Evolutionary conservation across 2,888 invertebrate species (phyloP).

Genomic region (Agrotis exclamationis): DNA sequence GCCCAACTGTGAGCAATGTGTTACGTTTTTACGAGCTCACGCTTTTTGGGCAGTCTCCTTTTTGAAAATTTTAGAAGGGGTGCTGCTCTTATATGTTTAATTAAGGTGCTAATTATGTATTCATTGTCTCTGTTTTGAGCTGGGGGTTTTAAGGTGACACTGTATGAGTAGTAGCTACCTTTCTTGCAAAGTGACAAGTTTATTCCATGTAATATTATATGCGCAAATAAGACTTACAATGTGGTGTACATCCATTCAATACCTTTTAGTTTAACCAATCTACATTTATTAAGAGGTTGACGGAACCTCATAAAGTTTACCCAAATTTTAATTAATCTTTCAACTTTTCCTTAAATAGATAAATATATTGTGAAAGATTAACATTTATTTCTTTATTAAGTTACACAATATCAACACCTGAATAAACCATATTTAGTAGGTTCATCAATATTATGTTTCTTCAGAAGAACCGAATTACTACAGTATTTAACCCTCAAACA

Average conservation of each 20-base stretch:
- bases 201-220: no score
- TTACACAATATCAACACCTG: not conserved
- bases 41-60: constrained; percentile 65
- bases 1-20: constrained; percentile 74
- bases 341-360: not conserved
- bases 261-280: not conserved
- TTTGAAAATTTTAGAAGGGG: constrained; percentile 55
- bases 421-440: no score
- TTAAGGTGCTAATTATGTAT: constrained; percentile 60
- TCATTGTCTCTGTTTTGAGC: constrained; percentile 34
- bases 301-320: not conserved
- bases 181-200: no score
- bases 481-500: not conserved
- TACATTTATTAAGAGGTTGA: not conserved
- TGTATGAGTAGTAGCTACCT: not conserved
- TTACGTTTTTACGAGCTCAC: constrained; percentile 76
- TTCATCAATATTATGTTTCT: not conserved
- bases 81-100: constrained; percentile 52
- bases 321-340: not conserved
- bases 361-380: no score
- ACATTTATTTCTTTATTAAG: no score
- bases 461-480: not conserved
- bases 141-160: not conserved
- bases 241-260: no score
- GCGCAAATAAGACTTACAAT: no score